Evolutionary conservation across 2,888 invertebrate genomes (phyloP).

Genomic region (Drosophila seclusa): DNA sequence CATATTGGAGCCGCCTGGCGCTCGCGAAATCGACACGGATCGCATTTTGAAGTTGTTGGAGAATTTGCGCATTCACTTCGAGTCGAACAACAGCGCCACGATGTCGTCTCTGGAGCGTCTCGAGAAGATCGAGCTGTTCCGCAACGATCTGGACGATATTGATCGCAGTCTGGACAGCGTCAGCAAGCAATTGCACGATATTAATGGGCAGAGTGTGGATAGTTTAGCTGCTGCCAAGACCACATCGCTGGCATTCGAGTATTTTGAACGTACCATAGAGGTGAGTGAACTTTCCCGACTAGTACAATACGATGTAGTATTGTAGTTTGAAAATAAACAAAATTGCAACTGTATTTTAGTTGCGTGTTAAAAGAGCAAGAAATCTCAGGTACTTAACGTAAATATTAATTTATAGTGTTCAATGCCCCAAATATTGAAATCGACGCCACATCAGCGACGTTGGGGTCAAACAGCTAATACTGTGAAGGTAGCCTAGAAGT

Average conservation of each 20-base stretch:
- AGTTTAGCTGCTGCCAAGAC: conserved; percentile 89
- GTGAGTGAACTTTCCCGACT: conserved; percentile 85
- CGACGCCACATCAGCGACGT: conserved; percentile 80
- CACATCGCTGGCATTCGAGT: conserved; percentile 89
- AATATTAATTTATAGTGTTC: conserved; percentile 75
- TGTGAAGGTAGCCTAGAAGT: conserved; percentile 68
- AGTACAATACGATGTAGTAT: background rate
- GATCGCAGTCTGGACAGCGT: conserved; percentile 90
- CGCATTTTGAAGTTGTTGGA: conserved; percentile 88
- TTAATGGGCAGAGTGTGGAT: conserved; percentile 90
- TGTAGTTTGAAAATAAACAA: conserved; percentile 4
- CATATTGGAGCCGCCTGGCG: conserved; percentile 89
- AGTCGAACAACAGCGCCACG: conserved; percentile 87
- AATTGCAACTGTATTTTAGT: conserved; percentile 1
- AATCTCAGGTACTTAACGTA: conserved; percentile 16
- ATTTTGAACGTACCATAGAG: conserved; percentile 92
- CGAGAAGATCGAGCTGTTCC: conserved; percentile 89
- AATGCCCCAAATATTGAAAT: conserved; percentile 79
- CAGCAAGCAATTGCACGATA: conserved; percentile 87
- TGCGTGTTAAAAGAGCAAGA: background rate
- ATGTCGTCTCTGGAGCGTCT: conserved; percentile 88
- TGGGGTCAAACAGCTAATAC: conserved; percentile 76
- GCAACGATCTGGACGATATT: conserved; percentile 89
- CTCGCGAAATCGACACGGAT: conserved; percentile 89
- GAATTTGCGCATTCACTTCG: conserved; percentile 88